Base-by-base conservation (phyloP, 2,113 vertebrate genomes). In the Paramisgurnus dabryanus region DNA sequence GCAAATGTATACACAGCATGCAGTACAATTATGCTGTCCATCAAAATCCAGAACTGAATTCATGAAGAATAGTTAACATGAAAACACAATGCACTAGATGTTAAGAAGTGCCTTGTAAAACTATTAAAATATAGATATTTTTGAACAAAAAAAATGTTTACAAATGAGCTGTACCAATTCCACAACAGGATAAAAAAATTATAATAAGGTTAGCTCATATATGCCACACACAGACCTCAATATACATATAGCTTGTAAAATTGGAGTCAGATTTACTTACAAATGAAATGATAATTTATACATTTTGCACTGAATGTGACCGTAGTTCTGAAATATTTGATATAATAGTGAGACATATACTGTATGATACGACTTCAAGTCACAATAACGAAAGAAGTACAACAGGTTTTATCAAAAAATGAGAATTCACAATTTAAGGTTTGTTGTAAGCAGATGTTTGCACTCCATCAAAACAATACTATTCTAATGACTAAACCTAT, bases 111-210 rank as follows among this genome's bases (percentile, higher is more conserved):
- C 57, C 83, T 90, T 83, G 87, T 91, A 86, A 91, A 88, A 87
- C 90, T 89, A 90, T 90, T 87, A 89, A 93, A 91, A 92, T 88
- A 91, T 84, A 92, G 66, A 75, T 82, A 78, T 81, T 87, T 66
- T 84, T 81, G 80, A 87, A 78, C 41, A 57, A 69, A 81, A 11
- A n/a, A 83, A 68, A 83, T 65, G 82, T 78, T 84, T 76, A 84
- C 72, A 85, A 83, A 80, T 67, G 4, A 83, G 82, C 72, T 40
- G 75, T 83, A 80, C 78, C 75, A 81, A 83, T 55, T 83, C 79
- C 67, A 76, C 72, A 76, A 76, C 77, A 45, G 66, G 41, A 80
- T 79, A 70, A 55, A 79, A 22, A 76, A 76, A 60, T 67, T 71
- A 77, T 72, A 72, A 47, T 70, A 83, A 68, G 61, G 39, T 15